A percentile compares a stretch with the other conserved stretches of the same genome.
phyloP scores from a whole-genome alignment of 2,888 invertebrate species.

The Hemaris fuciformis region DNA sequence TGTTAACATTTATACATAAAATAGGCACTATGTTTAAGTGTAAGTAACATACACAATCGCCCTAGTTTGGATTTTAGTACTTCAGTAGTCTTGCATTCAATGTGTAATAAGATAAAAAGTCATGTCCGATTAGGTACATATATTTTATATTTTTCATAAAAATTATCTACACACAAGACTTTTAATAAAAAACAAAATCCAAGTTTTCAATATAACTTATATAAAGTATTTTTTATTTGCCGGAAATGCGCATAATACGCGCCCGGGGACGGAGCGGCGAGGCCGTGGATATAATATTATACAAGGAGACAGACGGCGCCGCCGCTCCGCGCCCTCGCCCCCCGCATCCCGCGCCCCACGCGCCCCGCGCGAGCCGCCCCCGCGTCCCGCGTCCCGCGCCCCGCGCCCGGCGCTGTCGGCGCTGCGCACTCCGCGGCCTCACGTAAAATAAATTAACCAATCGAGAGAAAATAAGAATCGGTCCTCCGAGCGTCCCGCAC shows the following conservation, averaged over 20 bases:
- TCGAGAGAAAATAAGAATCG: constrained; percentile 28
- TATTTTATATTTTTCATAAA: constrained; percentile 79
- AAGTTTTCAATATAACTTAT: constrained; percentile 70
- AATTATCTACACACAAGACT: constrained; percentile 80
- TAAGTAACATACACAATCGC: too few relatives aligned
- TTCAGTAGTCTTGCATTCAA: constrained; percentile 31
- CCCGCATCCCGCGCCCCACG: neutral
- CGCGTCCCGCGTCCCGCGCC: neutral
- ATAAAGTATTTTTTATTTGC: constrained; percentile 47
- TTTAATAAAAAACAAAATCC: constrained; percentile 73
- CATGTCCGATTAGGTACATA: constrained; percentile 71
- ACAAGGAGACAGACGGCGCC: constrained; percentile 30
- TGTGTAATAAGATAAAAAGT: constrained; percentile 36
- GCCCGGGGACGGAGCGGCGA: constrained; percentile 29
- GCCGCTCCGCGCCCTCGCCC: constrained; percentile 21
- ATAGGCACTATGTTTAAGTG: too few relatives aligned
- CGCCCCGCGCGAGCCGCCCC: constrained; percentile 17
- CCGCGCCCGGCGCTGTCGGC: neutral
- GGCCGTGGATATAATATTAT: constrained; percentile 23
- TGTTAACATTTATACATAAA: too few relatives aligned
- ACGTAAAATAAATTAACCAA: constrained; percentile 48
- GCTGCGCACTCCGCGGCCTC: constrained; percentile 19
- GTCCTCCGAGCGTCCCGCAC: constrained; percentile 19
- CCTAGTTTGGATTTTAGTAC: neutral
- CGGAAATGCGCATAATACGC: constrained; percentile 25